A percentile compares a stretch with the other conserved stretches of the same genome.
Conservation (phyloP, 2,888 invertebrate species). For the Mythimna impura region DNA sequence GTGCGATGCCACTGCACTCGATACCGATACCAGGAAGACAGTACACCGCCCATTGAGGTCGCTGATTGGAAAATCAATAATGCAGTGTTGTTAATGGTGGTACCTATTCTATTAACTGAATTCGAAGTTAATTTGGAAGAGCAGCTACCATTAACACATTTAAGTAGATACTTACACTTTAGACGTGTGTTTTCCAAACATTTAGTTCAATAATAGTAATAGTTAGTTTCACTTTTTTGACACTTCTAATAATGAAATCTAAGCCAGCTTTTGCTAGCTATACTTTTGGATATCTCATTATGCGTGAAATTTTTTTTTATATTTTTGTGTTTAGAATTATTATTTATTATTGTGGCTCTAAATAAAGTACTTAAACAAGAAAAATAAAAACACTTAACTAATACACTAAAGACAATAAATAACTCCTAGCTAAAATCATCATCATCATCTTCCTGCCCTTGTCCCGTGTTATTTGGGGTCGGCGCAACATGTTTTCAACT, state of each 20-base stretch:
- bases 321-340: too few species aligned
- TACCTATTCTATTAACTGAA: not conserved
- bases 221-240: not conserved
- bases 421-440: too few species aligned
- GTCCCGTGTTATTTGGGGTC: too few species aligned
- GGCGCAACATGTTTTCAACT: too few species aligned
- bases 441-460: too few species aligned
- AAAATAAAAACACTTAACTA: too few species aligned
- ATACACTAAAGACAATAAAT: too few species aligned
- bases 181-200: not conserved
- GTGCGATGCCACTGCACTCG: constrained; percentile 41
- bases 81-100: constrained; percentile 5
- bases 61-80: constrained; percentile 46
- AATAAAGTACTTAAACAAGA: too few species aligned
- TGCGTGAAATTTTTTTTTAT: too few species aligned
- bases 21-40: constrained; percentile 44
- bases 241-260: not conserved
- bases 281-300: not conserved
- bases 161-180: not conserved
- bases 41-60: constrained; percentile 22
- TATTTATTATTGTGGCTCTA: too few species aligned
- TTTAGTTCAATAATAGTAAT: not conserved
- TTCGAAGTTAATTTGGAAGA: not conserved
- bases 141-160: not conserved
- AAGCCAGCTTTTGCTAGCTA: not conserved